Percentiles rank a stretch among this genome's conserved stretches.
These are phyloP conservation scores for Radopholus similis DNA, from an alignment of 1,140 invertebrate genomes.

Conservation along the genomic window DNA sequence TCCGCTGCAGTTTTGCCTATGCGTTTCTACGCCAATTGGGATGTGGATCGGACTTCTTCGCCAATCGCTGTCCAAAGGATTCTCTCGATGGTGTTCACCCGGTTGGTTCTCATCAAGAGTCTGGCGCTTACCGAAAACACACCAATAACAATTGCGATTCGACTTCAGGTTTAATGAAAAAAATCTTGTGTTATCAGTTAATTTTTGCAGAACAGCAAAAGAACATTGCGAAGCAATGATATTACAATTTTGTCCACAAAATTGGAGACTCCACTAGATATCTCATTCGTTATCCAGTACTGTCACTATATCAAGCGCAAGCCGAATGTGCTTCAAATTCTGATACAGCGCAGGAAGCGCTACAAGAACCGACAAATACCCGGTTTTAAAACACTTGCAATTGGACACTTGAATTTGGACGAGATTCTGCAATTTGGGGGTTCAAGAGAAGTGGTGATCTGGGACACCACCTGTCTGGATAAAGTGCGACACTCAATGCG, in stretches of 20 bases:
- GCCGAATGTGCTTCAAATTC: constrained; percentile 81
- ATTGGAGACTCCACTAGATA: constrained; percentile 36
- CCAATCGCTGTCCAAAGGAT: constrained; percentile 27
- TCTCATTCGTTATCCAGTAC: constrained; percentile 40
- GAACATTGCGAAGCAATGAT: constrained; percentile 44
- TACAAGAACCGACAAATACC: constrained; percentile 98
- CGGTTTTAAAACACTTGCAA: constrained; percentile 93
- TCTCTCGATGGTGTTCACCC: constrained; percentile 33
- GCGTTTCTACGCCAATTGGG: constrained; percentile 47
- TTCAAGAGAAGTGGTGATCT: constrained; percentile 32
- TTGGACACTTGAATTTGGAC: constrained; percentile 82
- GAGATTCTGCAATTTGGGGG: constrained; percentile 44
- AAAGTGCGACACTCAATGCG: constrained; percentile 26
- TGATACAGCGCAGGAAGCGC: constrained; percentile 87
- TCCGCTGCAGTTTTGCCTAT: constrained; percentile 32
- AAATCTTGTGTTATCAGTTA: constrained; percentile 4
- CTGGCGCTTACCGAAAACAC: constrained; percentile 23
- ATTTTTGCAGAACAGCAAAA: constrained; percentile 36
- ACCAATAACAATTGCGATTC: constrained; percentile 33
- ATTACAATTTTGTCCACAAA: constrained; percentile 21
- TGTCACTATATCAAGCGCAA: constrained; percentile 92
- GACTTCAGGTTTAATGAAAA: constrained; percentile 30
- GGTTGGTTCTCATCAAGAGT: constrained; percentile 22
- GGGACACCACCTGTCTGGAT: constrained; percentile 32
- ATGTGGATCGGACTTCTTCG: constrained; percentile 32